Conservation (phyloP, 2,797 vertebrate species). For the Myiotriccus ornatus region DNA sequence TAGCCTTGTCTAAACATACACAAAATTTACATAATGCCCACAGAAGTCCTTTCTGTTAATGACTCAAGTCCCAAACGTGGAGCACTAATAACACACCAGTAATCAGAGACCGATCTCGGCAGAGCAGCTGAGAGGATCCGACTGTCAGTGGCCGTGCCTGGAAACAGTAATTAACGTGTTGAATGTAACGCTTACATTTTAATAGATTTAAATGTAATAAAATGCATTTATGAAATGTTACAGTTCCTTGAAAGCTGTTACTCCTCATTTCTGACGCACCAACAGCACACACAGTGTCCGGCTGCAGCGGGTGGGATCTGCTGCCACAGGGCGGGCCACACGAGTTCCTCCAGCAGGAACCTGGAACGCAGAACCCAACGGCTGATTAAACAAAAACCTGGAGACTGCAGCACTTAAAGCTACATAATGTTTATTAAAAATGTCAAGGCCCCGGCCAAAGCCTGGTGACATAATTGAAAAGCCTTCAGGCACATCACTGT, state of each 20-base stretch:
- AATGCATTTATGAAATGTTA: constrained; percentile 22
- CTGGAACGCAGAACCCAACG: background rate
- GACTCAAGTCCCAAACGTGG: constrained; percentile 21
- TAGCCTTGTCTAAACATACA: background rate
- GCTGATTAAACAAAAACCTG: background rate
- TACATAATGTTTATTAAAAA: background rate
- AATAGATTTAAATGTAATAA: constrained; percentile 30
- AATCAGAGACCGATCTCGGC: constrained; percentile 35
- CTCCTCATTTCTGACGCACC: background rate
- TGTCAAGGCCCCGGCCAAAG: background rate
- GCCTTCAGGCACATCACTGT: background rate
- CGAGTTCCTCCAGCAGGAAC: background rate
- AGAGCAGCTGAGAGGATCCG: constrained; percentile 30
- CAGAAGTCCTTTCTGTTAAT: constrained; percentile 14
- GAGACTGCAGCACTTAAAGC: background rate
- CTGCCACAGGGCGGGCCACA: background rate
- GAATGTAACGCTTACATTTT: constrained; percentile 42
- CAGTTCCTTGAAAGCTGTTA: background rate
- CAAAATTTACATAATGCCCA: constrained; percentile 36
- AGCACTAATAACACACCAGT: constrained; percentile 40
- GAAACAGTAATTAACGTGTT: constrained; percentile 25
- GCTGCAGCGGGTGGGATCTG: background rate
- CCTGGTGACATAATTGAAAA: background rate
- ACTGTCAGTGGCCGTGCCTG: background rate
- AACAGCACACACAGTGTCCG: background rate